A percentile compares a stretch with the other conserved stretches of the same genome.
phyloP scores from a whole-genome alignment of 2,888 invertebrate genomes.

The Rhagophthalmus giganteus region DNA sequence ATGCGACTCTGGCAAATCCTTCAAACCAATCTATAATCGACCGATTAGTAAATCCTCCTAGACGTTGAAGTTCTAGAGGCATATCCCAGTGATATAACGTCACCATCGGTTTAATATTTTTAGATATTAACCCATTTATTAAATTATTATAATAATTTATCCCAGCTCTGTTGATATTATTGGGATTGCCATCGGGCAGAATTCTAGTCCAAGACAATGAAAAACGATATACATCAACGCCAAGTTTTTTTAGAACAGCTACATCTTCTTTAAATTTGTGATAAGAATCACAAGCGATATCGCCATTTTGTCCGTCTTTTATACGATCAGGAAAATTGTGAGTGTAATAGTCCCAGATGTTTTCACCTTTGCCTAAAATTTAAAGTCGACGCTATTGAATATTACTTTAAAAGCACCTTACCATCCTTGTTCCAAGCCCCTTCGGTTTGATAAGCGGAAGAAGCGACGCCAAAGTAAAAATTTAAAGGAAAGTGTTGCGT shows the following conservation, averaged over 20 bases:
- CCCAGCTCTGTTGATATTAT: slow-evolving; percentile 62
- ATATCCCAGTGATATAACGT: slow-evolving; percentile 62
- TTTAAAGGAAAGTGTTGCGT: slow-evolving; percentile 37
- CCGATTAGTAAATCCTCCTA: slow-evolving; percentile 58
- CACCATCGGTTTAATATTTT: slow-evolving; percentile 59
- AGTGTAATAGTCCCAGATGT: slow-evolving; percentile 69
- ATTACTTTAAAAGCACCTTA: slow-evolving; percentile 13
- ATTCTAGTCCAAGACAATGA: slow-evolving; percentile 71
- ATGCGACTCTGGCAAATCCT: slow-evolving; percentile 59
- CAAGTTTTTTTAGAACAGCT: slow-evolving; percentile 58
- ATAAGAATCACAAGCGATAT: slow-evolving; percentile 69
- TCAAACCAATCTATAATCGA: slow-evolving; percentile 60
- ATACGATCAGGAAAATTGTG: slow-evolving; percentile 59
- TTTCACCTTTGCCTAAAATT: slow-evolving; percentile 61
- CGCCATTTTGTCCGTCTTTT: slow-evolving; percentile 60
- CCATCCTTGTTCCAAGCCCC: slow-evolving; percentile 50
- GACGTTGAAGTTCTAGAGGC: slow-evolving; percentile 55
- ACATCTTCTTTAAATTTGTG: slow-evolving; percentile 65
- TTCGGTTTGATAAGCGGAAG: slow-evolving; percentile 51
- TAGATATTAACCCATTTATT: slow-evolving; percentile 58
- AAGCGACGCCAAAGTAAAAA: slow-evolving; percentile 47
- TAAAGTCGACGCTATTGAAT: not conserved
- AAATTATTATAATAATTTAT: slow-evolving; percentile 66
- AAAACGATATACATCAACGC: slow-evolving; percentile 62
- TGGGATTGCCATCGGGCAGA: slow-evolving; percentile 61